Evolutionary conservation across 1,140 invertebrate species (phyloP), one percentile per base, ranked within the genome.

Genomic region (Neuroterus valhalla): DNA sequence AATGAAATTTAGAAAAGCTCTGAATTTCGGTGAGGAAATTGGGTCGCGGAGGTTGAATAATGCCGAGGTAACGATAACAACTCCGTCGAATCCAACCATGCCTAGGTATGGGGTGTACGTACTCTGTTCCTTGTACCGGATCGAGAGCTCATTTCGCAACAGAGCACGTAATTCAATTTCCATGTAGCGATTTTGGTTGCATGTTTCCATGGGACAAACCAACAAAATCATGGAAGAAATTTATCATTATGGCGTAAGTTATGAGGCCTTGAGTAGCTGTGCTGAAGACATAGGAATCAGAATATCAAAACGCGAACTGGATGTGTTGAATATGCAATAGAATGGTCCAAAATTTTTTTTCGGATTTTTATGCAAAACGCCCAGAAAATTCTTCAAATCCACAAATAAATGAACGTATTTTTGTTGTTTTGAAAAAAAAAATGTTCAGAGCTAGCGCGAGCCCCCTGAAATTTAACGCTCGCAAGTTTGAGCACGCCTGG

Each of bases 121-220:
- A 55, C 55, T 62, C 14, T 48, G 23, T 38, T 8, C 31, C 1
- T 1, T 62, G 26, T 62, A 62, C 14, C 26, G 15, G 55, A 62
- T 62, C 55, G 14, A 62, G 26, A 23, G 55, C 55, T 82, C 80
- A 78, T 81, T 81, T 78, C 71, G 74, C 68, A 69, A 69, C 73
- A 55, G 50, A 21, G 45, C 79, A 72, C 75, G 77, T 83, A 82
- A 83, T 82, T 82, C 75, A 76, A 83, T 83, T 83, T 81, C 70
- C 79, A 72, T 70, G 74, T 72, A 72, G 75, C 74, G 76, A 82
- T 75, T 77, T 74, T 74, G 70, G 43, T 62, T 23, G 55, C 23
- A 5, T 31, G 23, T 62, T 62, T 26, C 55, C 31, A 14, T 26
- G 31, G n/a, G 55, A 62, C 55, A 31, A 38, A 23, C 23, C 55